Conservation (phyloP, 2,797 vertebrate genomes). For the Arvicola amphibius region DNA sequence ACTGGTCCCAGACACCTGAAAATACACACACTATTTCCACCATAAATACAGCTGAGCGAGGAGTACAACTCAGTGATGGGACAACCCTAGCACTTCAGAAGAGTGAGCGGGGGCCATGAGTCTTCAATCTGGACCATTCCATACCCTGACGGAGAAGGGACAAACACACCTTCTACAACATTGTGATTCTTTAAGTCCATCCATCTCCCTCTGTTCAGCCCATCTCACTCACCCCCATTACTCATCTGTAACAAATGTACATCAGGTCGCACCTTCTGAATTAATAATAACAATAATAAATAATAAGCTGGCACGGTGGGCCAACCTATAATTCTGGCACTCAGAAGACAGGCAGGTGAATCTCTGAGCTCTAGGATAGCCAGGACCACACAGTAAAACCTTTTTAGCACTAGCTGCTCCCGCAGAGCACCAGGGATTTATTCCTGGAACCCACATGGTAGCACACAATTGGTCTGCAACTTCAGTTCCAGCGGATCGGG, state of each 20-base stretch:
- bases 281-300: not conserved
- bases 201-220: not conserved
- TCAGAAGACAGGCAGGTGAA: not conserved
- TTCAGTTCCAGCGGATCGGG: not conserved
- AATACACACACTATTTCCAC: not conserved
- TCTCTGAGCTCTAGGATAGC: not conserved
- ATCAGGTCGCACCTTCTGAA: not conserved
- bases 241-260: not conserved
- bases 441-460: not conserved
- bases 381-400: not conserved
- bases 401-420: too few species aligned
- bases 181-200: not conserved
- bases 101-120: too few species aligned
- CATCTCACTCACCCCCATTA: not conserved
- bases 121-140: not conserved
- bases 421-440: too few species aligned
- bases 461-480: not conserved
- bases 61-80: not conserved
- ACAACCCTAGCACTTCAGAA: not conserved
- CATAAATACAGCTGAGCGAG: not conserved
- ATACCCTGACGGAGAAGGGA: not conserved
- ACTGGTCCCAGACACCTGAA: constrained; percentile 91
- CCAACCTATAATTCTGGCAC: not conserved
- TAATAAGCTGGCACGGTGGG: too few species aligned
- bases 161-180: not conserved